A percentile compares a stretch with the other conserved stretches of the same genome.
These are phyloP conservation scores for Anthophora plumipes DNA, from an alignment of 2,888 invertebrate genomes.

Conservation along the genomic window DNA sequence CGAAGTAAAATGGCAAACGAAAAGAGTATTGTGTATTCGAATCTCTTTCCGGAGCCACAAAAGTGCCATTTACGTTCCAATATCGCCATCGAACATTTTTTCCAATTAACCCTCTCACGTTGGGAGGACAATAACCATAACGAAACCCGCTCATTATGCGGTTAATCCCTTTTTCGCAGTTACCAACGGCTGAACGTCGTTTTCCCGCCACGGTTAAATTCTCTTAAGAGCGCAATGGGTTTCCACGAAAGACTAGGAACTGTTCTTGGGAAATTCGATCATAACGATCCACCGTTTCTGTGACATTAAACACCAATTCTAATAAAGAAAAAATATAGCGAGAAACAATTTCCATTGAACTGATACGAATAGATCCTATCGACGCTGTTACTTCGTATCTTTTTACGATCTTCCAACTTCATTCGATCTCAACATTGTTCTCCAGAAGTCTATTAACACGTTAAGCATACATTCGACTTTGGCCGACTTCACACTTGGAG, in stretches of 20 bases:
- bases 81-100: conserved; percentile 14
- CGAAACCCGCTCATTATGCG: conserved; percentile 26
- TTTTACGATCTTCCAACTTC: too few relatives aligned
- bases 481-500: too few relatives aligned
- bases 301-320: neutral
- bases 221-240: neutral
- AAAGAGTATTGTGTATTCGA: neutral
- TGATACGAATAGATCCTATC: too few relatives aligned
- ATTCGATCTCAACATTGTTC: too few relatives aligned
- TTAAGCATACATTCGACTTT: too few relatives aligned
- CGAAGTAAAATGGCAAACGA: too few relatives aligned
- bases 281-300: too few relatives aligned
- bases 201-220: conserved; percentile 8
- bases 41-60: neutral
- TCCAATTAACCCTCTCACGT: conserved; percentile 26
- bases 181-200: conserved; percentile 6
- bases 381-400: too few relatives aligned
- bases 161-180: conserved; percentile 33
- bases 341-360: too few relatives aligned
- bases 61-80: conserved; percentile 6
- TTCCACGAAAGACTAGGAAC: neutral
- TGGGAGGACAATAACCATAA: conserved; percentile 35
- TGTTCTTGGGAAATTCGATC: neutral
- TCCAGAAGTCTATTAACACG: too few relatives aligned
- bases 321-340: neutral